These are phyloP conservation scores for Bubo bubo DNA, from an alignment of 2,113 vertebrate species.

Conservation along the genomic window DNA sequence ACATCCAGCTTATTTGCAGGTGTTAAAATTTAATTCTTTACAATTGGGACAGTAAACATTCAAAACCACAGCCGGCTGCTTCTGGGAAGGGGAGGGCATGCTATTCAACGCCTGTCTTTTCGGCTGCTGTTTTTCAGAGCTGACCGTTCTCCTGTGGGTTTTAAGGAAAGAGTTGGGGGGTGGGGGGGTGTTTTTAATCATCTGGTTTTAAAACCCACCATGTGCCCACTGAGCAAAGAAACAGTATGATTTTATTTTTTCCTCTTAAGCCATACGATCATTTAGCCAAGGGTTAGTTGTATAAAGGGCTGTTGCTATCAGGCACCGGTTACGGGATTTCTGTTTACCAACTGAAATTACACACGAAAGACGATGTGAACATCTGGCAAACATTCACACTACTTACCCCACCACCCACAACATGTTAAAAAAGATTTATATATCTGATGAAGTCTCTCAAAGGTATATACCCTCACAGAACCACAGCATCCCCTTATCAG, in stretches of 20 bases:
- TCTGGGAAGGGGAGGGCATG: constrained; percentile 19
- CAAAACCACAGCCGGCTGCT: constrained; percentile 53
- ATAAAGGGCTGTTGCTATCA: constrained; percentile 51
- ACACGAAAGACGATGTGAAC: constrained; percentile 53
- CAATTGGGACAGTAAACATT: constrained; percentile 67
- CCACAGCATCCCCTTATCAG: constrained; percentile 19
- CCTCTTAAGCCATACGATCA: constrained; percentile 7
- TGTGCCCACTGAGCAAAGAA: background rate
- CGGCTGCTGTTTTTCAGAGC: background rate
- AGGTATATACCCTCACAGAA: constrained; percentile 37
- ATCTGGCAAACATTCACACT: constrained; percentile 64
- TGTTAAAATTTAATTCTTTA: constrained; percentile 75
- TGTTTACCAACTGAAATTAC: constrained; percentile 73
- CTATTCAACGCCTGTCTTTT: background rate
- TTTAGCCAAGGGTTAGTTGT: constrained; percentile 45
- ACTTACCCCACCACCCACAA: constrained; percentile 54
- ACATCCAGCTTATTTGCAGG: constrained; percentile 60
- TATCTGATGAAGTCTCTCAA: constrained; percentile 34
- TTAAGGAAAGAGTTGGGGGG: background rate
- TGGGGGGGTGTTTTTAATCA: background rate
- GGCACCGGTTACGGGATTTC: constrained; percentile 44
- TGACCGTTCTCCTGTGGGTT: background rate
- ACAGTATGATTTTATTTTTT: background rate
- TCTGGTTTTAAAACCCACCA: background rate
- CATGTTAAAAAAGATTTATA: constrained; percentile 54